Evolutionary conservation across 1,140 invertebrate genomes (phyloP), one percentile per base, ranked within the genome.

Genomic region (Ceratina australensis): DNA sequence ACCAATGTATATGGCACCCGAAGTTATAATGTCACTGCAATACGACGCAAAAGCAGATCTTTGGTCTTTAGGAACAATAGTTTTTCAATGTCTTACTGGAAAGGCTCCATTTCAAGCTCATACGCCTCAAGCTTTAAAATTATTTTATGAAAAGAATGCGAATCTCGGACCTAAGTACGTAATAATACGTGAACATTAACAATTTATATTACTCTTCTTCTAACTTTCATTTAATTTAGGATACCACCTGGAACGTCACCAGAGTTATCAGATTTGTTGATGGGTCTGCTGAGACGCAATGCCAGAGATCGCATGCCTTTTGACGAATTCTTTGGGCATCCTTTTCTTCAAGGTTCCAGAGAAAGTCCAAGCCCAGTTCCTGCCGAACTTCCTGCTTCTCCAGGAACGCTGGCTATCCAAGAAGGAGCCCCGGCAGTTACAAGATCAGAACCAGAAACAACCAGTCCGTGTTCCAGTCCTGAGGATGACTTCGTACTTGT

Each of bases 1-100:
- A 50, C 99, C 99, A 3, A 99, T 99, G 98, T 99, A 99, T 88
- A 99, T 99, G 99, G 98, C 98, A 47, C 98, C 98, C 1, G 98
- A 99, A 95, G 99, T 99, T 50, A 99, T 99, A 84, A 99, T 99
- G 98, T 99, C 98, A 2, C 92, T 98, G 64, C 97, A 99, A 89
- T 99, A 99, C 91, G 98, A 99, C 93, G 98, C 98, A 18, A 99
- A 99, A 93, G 99, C 99, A 57, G 99, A 99, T 93, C 93, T 99
- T 72, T 99, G 99, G 99, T 99, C 98, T 80, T 94, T 99, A 80
- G 99, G 99, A 64, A 99, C 99, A 10, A 99, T 99, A 83, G 97
- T 99, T 56, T 99, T 98, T 93, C 99, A 99, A 91, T 99, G 98
- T 94, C 94, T 99, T 76, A 99, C 98, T 64, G 98, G 99, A 59